Evolutionary conservation across 2,113 vertebrate species (phyloP), one percentile per base, ranked within the genome.

Genomic region (Mastomys natalensis): DNA sequence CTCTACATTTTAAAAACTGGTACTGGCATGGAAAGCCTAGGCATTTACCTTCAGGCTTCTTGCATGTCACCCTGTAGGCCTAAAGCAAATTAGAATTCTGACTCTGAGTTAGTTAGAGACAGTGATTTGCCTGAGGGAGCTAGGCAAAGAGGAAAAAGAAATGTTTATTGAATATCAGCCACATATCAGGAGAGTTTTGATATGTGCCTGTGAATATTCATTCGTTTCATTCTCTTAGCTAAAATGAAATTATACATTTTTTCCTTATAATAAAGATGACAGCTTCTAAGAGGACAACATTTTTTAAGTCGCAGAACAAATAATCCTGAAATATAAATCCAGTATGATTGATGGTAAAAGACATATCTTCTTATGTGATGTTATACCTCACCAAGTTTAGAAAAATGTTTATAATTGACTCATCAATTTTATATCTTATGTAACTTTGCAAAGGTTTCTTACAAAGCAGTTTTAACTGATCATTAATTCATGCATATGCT

Each of bases 21-120:
- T 91, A 37, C 43, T 74, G 89, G 29, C 26, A 45, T 62, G 24
- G 60, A 62, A 93, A 73, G 48, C 93, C 53, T 43, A 92, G 95
- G 92, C 87, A 70, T 96, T 97, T 97, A 92, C 91, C 93, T 96
- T 89, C 51, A 95, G 97, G 93, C 95, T 80, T 60, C 90, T 93
- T 81, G 81, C 64, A n/a, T n/a, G 43, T 80, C 51, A 76, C 70
- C 68, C 90, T 34, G 4, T 76, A 94, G 80, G 90, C 64, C 34
- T 81, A 85, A 94, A 45, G 68, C 85, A 96, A 97, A 96, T 97
- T 94, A 96, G 48, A 93, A 90, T 93, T 89, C 72, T 88, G 31
- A 96, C 37, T 96, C 48, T 37, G 78, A 58, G 94, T 43, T 29
- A 87, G 68, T 73, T 85, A 88, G 66, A 22, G 88, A 88, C 48